Evolutionary conservation across 1,140 invertebrate genomes (phyloP), one percentile per base, ranked within the genome.

Genomic region (Ips nitidus): DNA sequence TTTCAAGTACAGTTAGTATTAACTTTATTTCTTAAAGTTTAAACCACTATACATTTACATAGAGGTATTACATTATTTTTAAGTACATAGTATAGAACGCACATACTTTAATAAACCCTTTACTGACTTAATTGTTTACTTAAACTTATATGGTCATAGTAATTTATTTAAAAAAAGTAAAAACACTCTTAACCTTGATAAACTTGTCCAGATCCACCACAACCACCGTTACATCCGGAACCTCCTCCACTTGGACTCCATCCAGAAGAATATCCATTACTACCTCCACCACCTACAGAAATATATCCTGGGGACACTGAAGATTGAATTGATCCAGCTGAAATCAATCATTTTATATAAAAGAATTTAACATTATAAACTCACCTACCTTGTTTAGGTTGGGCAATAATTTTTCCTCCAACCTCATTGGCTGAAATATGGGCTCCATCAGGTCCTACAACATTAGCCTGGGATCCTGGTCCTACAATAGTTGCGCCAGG

Each of bases 381-480:
- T 8, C 6, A 3, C 45, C 45, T 52, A 69, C 74, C 76, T 52
- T 69, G 72, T 63, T 66, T 76, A n/a, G 74, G 71, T 42, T 74
- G 73, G 50, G 73, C 71, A 4, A 73, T 41, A 42, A 75, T 74
- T 40, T 66, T 72, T 8, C 75, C 75, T 22, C 70, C 74, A 61
- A 69, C 61, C 6, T 74, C 75, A 22, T 74, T 71, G 7, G 64
- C 74, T 2, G 71, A 66, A 62, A 75, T 75, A 37, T 72, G 71
- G 39, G 74, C 74, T 41, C 75, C 75, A 66, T 75, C 75, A 40
- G 75, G 73, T 1, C 75, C 75, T 7, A 70, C 45, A 1, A 75
- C 4, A 7, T 69, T 60, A 8, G 73, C 66, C 41, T 73, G 56
- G 6, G 71, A 66, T 40, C 72, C 73, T 41, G 75, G 75, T 7